phyloP scores from a whole-genome alignment of 2,113 vertebrate genomes.

The Tyto alba region DNA sequence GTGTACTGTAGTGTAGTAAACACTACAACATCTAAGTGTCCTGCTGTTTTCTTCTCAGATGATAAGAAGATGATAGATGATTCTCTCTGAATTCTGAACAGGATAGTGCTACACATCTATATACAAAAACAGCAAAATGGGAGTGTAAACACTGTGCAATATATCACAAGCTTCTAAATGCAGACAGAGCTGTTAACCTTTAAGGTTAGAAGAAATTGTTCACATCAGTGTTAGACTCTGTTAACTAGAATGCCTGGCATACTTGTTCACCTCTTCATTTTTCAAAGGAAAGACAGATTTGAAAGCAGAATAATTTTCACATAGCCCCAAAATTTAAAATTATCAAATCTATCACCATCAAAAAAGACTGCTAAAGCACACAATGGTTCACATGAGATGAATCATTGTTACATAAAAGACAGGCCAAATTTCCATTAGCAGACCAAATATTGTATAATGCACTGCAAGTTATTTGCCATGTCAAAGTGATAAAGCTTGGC shows the following conservation, averaged over 20 bases:
- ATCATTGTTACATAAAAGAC: not conserved
- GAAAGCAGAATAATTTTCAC: not conserved
- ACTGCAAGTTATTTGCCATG: not conserved
- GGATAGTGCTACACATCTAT: not conserved
- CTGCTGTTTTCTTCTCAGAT: not conserved
- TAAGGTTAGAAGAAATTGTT: not conserved
- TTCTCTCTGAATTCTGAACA: not conserved
- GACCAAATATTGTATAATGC: not conserved
- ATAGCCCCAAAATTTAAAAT: not conserved
- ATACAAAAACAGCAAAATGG: not conserved
- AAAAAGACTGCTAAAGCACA: not conserved
- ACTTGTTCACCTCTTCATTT: not conserved
- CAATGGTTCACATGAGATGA: not conserved
- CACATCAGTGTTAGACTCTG: not conserved
- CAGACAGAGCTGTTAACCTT: not conserved
- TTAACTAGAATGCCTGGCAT: not conserved
- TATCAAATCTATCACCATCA: not conserved
- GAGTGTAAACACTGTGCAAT: not conserved
- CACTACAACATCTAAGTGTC: not conserved
- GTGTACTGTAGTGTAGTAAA: not conserved
- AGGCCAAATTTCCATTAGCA: not conserved
- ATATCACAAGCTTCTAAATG: not conserved
- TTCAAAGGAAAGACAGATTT: not conserved
- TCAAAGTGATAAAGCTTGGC: not conserved
- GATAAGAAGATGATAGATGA: not conserved